These are phyloP conservation scores for Diphyllodes magnificus DNA, from an alignment of 2,113 vertebrate genomes.

Conservation along the genomic window DNA sequence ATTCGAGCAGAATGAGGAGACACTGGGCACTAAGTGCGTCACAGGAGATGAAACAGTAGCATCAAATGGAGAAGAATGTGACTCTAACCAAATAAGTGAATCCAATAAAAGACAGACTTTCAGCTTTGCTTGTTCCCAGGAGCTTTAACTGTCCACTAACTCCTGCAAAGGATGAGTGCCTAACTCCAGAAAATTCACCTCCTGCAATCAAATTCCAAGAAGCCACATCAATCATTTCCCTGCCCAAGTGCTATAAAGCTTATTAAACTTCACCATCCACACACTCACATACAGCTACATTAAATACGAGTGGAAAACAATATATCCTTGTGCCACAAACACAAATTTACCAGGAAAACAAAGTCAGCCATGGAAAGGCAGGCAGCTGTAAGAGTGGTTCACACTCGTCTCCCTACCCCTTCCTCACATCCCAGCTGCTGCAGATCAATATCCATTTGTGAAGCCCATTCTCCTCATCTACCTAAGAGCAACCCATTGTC, in stretches of 20 bases:
- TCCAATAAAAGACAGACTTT: background rate
- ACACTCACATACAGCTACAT: background rate
- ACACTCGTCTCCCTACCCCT: background rate
- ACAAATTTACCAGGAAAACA: background rate
- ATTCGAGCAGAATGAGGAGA: background rate
- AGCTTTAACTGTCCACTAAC: background rate
- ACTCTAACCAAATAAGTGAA: background rate
- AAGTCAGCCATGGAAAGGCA: background rate
- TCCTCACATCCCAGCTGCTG: constrained; percentile 12
- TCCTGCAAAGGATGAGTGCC: background rate
- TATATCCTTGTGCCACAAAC: background rate
- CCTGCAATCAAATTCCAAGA: background rate
- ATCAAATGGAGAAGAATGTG: background rate
- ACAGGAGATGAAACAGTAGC: background rate
- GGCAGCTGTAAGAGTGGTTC: background rate
- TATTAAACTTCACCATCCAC: background rate
- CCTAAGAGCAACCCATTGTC: constrained; percentile 44
- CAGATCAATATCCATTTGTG: constrained; percentile 35
- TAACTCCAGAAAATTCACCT: background rate
- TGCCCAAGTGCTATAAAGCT: background rate
- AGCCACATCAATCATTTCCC: background rate
- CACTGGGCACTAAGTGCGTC: background rate
- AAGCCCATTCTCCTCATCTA: background rate
- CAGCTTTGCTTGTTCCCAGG: background rate
- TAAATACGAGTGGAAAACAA: background rate